phyloP scores from a whole-genome alignment of 2,888 invertebrate genomes.

The Eupithecia pulchellata region DNA sequence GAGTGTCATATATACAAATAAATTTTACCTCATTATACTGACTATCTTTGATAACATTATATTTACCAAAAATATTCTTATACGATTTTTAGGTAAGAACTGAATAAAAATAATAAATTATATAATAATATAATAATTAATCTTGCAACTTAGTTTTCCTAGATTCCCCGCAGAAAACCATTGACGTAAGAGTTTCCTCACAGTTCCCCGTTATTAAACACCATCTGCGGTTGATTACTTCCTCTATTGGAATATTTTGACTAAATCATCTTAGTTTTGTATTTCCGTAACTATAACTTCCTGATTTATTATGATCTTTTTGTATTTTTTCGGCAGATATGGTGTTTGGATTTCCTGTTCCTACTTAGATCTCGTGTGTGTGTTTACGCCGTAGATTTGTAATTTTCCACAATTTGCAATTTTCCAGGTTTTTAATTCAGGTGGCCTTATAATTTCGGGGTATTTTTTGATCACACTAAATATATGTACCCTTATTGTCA shows the following conservation, averaged over 20 bases:
- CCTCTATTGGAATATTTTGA: conserved; percentile 46
- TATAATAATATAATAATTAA: not conserved
- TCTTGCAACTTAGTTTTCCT: not conserved
- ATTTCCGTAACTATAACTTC: conserved; percentile 39
- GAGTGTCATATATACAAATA: not conserved
- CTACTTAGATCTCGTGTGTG: not conserved
- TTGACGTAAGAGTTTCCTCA: conserved; percentile 1
- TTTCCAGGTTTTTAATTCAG: not conserved
- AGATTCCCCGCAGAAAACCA: not conserved
- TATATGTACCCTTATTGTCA: not conserved
- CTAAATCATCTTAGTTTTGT: conserved; percentile 24
- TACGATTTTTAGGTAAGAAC: not conserved
- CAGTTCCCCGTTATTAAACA: conserved; percentile 1
- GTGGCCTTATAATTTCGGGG: too few relatives aligned
- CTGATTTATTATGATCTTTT: conserved; percentile 27
- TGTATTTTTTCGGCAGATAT: conserved; percentile 29
- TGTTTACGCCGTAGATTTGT: not conserved
- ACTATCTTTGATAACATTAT: too few relatives aligned
- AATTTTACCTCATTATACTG: too few relatives aligned
- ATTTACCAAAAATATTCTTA: not conserved
- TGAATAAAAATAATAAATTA: not conserved
- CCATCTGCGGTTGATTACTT: conserved; percentile 45
- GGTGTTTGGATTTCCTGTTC: conserved; percentile 12
- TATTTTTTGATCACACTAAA: too few relatives aligned
- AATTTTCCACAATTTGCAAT: conserved; percentile 8